phyloP scores from a whole-genome alignment of 2,888 invertebrate genomes.

The Drosophila tanythrix region DNA sequence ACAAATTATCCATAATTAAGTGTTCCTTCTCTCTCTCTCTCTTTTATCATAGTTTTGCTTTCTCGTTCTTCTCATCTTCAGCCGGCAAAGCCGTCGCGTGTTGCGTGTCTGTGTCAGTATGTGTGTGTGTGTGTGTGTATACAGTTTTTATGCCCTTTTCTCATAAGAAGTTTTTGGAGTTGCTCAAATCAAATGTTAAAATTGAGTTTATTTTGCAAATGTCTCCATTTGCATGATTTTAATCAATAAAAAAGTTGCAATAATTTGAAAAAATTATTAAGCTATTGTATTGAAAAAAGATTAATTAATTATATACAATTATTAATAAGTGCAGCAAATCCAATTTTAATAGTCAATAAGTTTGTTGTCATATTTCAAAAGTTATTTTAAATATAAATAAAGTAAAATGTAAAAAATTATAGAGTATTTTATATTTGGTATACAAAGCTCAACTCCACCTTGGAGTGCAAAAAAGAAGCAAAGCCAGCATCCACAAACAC shows the following conservation, averaged over 20 bases:
- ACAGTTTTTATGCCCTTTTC: constrained; percentile 68
- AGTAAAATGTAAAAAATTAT: not conserved
- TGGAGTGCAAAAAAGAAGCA: constrained; percentile 56
- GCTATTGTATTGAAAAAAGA: not conserved
- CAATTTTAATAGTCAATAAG: not conserved
- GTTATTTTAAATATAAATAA: not conserved
- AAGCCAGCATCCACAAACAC: constrained; percentile 57
- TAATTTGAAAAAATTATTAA: not conserved
- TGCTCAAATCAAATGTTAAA: not conserved
- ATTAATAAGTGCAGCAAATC: not conserved
- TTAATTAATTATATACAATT: not conserved
- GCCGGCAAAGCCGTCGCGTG: constrained; percentile 76
- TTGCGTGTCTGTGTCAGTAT: constrained; percentile 45
- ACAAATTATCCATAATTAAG: constrained; percentile 75
- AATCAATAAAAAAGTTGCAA: not conserved
- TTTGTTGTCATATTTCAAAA: not conserved
- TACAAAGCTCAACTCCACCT: not conserved
- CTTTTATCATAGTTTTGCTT: not conserved
- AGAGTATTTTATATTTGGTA: constrained; percentile 30
- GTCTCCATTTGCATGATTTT: not conserved
- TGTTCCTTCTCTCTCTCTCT: constrained; percentile 33
- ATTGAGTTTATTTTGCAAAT: not conserved
- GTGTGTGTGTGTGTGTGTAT: constrained; percentile 53
- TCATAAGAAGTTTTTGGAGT: constrained; percentile 8
- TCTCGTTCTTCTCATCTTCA: constrained; percentile 35